Conservation (phyloP, 2,113 vertebrate species). For the Ageneiosus marmoratus region DNA sequence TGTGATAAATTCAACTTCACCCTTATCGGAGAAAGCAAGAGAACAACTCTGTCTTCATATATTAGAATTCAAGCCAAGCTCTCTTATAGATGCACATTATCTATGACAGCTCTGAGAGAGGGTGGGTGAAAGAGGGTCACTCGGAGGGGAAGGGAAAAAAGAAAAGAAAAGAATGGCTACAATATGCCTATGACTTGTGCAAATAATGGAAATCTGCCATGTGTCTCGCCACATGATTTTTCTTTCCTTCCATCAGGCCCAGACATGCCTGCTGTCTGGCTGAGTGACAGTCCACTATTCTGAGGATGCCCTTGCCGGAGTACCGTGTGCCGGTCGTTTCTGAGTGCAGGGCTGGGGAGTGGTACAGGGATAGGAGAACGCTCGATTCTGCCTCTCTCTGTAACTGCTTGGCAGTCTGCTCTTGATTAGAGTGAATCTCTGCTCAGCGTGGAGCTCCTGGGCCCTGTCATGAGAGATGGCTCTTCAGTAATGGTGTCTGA, state of each 20-base stretch:
- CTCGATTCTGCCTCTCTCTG: slow-evolving; percentile 61
- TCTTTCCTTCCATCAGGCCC: slow-evolving; percentile 53
- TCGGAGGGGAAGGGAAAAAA: slow-evolving; percentile 2
- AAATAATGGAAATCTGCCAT: slow-evolving; percentile 55
- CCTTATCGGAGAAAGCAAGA: slow-evolving; percentile 30
- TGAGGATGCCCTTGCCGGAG: slow-evolving; percentile 62
- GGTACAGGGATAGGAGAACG: slow-evolving; percentile 48
- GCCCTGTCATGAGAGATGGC: slow-evolving; percentile 65
- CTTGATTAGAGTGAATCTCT: slow-evolving; percentile 69
- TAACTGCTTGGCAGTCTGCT: slow-evolving; percentile 71
- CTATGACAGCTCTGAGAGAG: slow-evolving; percentile 43
- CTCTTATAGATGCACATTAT: slow-evolving; percentile 45
- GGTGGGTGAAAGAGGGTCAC: slow-evolving; percentile 31
- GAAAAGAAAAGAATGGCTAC: slow-evolving; percentile 20
- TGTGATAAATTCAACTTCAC: slow-evolving; percentile 32
- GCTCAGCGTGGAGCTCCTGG: slow-evolving; percentile 61
- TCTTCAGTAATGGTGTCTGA: slow-evolving; percentile 74
- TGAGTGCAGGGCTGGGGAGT: slow-evolving; percentile 40
- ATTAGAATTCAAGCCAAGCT: slow-evolving; percentile 39
- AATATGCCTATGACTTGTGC: slow-evolving; percentile 30
- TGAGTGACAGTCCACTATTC: slow-evolving; percentile 66
- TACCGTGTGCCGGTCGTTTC: slow-evolving; percentile 22
- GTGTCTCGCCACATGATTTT: slow-evolving; percentile 60
- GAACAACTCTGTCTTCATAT: slow-evolving; percentile 18
- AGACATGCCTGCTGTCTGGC: slow-evolving; percentile 59